Percentiles rank a stretch among this genome's conserved stretches.
phyloP scores from a whole-genome alignment of 2,113 vertebrate species.

The Cichladusa arquata region DNA sequence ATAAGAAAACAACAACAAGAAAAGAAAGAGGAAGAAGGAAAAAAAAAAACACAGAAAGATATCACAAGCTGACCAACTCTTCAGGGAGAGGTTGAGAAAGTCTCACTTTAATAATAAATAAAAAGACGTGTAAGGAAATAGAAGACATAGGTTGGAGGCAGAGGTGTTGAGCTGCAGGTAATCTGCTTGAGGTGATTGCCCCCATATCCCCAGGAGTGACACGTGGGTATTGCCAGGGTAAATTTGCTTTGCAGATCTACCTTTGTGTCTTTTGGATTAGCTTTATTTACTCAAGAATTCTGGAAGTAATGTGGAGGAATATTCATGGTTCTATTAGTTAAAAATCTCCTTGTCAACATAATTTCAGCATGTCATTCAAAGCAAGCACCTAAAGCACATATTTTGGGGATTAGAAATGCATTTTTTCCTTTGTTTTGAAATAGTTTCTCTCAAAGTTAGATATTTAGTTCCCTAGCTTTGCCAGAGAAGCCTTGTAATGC shows the following conservation, averaged over 20 bases:
- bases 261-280: background rate
- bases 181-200: background rate
- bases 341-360: background rate
- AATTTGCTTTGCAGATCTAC: conserved; percentile 34
- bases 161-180: background rate
- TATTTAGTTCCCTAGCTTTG: background rate
- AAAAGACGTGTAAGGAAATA: background rate
- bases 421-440: background rate
- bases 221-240: background rate
- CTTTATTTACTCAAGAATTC: conserved; percentile 29
- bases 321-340: background rate
- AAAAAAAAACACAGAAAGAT: background rate
- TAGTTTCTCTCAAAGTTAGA: background rate
- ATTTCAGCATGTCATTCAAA: background rate
- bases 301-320: background rate
- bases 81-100: background rate
- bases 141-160: background rate
- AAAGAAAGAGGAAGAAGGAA: too few relatives aligned
- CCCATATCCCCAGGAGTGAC: background rate
- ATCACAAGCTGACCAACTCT: background rate
- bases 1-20: background rate
- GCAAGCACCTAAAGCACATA: background rate
- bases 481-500: background rate
- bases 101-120: background rate
- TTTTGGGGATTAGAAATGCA: background rate